A percentile compares a stretch with the other conserved stretches of the same genome.
phyloP scores from a whole-genome alignment of 1,140 invertebrate genomes.

The Drosophila parvula region DNA sequence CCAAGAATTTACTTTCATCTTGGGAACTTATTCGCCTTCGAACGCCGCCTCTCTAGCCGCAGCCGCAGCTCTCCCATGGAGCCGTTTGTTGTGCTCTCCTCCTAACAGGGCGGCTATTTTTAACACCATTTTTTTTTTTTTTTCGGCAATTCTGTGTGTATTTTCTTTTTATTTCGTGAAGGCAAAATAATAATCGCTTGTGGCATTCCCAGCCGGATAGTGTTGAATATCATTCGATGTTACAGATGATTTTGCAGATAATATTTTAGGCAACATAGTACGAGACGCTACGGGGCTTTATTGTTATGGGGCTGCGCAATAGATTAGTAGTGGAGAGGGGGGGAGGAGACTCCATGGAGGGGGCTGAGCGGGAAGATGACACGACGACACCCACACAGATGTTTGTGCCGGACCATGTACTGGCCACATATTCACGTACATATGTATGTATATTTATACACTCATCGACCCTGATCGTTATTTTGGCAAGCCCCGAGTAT shows the following conservation, averaged over 20 bases:
- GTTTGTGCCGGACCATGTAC: constrained; percentile 17
- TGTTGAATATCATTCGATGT: constrained; percentile 82
- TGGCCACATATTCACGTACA: constrained; percentile 6
- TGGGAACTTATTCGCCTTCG: constrained; percentile 63
- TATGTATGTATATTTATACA: constrained; percentile 54
- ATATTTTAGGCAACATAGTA: constrained; percentile 53
- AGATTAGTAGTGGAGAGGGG: not conserved
- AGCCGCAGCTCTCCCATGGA: constrained; percentile 21
- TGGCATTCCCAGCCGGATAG: constrained; percentile 78
- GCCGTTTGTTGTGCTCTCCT: constrained; percentile 42
- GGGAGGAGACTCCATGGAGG: constrained; percentile 21
- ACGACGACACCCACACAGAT: constrained; percentile 2
- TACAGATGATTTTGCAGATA: constrained; percentile 75
- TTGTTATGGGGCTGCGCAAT: constrained; percentile 43
- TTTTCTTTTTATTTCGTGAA: constrained; percentile 51
- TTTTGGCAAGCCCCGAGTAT: constrained; percentile 64
- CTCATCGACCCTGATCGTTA: constrained; percentile 69
- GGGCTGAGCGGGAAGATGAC: not conserved
- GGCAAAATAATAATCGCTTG: constrained; percentile 81
- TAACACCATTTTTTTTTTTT: constrained; percentile 43
- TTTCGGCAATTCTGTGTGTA: constrained; percentile 26
- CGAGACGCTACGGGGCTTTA: constrained; percentile 4
- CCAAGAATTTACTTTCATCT: constrained; percentile 82
- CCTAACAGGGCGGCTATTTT: constrained; percentile 38
- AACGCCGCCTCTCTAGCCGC: constrained; percentile 29